Evolutionary conservation across 2,113 vertebrate genomes (phyloP).

Genomic region (Meles meles): DNA sequence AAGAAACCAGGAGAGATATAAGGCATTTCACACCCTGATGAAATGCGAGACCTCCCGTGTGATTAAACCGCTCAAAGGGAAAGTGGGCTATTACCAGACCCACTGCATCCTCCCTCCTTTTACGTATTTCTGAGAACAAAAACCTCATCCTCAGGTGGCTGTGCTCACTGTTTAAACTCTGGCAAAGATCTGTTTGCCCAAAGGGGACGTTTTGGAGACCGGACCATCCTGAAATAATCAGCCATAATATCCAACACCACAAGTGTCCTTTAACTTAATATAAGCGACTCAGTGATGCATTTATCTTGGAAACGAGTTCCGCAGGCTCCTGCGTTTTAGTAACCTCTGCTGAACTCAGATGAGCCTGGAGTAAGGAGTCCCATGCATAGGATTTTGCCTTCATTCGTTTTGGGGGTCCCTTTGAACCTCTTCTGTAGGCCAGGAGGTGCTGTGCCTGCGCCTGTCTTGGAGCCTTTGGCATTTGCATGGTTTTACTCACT

Average conservation of each 20-base stretch:
- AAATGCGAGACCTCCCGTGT: conserved; percentile 77
- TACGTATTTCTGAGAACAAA: conserved; percentile 70
- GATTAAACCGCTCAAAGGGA: conserved; percentile 77
- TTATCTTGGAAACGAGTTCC: background rate
- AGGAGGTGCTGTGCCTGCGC: background rate
- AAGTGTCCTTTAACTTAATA: background rate
- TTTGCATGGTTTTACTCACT: background rate
- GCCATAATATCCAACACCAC: background rate
- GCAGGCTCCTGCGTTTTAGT: background rate
- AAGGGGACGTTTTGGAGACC: background rate
- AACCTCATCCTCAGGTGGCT: conserved; percentile 51
- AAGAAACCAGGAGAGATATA: conserved; percentile 80
- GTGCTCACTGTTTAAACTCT: background rate
- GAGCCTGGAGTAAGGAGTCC: no score
- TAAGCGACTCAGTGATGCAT: background rate
- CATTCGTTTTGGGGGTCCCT: background rate
- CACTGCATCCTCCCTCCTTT: conserved; percentile 54
- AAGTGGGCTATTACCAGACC: conserved; percentile 6
- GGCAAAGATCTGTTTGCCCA: background rate
- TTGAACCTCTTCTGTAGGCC: background rate
- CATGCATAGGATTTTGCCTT: fast-evolving
- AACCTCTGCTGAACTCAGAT: background rate
- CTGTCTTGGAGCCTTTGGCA: background rate
- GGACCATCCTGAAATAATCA: background rate
- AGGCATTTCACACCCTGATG: conserved; percentile 78